Conservation (phyloP, 92 coral and sea anemone genomes). For the Blastomussa wellsi region DNA sequence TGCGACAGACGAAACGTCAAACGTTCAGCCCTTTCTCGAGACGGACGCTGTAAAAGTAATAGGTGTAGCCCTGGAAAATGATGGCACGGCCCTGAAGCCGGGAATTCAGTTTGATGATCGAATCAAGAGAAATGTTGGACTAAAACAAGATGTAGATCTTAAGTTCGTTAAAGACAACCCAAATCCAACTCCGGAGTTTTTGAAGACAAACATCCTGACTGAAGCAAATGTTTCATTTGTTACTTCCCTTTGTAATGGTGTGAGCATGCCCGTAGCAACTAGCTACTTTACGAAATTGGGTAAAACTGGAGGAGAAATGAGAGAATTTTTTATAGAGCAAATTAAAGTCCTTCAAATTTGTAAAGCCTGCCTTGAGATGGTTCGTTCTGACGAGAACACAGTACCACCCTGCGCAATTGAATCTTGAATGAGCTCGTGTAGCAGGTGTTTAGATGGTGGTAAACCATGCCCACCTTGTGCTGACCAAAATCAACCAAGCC, state of each 20-base stretch:
- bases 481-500: slow-evolving; percentile 14
- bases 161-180: slow-evolving; percentile 39
- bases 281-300: slow-evolving; percentile 28
- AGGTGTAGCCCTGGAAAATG: slow-evolving; percentile 57
- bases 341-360: slow-evolving; percentile 40
- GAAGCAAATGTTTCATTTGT: slow-evolving; percentile 50
- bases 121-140: slow-evolving; percentile 46
- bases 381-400: slow-evolving; percentile 45
- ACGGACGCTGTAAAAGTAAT: slow-evolving; percentile 26
- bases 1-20: slow-evolving; percentile 34
- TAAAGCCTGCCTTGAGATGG: slow-evolving; percentile 37
- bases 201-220: slow-evolving; percentile 33
- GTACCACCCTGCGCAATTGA: slow-evolving; percentile 1
- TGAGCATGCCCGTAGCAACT: slow-evolving; percentile 46
- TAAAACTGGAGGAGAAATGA: slow-evolving; percentile 44
- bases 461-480: slow-evolving; percentile 27
- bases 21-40: slow-evolving; percentile 47
- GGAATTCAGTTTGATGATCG: slow-evolving; percentile 52
- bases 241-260: slow-evolving; percentile 24
- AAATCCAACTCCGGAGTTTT: slow-evolving; percentile 46
- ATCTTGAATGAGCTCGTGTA: not conserved
- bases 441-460: slow-evolving; percentile 13
- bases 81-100: slow-evolving; percentile 51
- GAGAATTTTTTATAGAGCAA: slow-evolving; percentile 29
- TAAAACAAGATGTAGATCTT: slow-evolving; percentile 31